phyloP scores from a whole-genome alignment of 2,113 vertebrate species.

The Myotis lucifugus region DNA sequence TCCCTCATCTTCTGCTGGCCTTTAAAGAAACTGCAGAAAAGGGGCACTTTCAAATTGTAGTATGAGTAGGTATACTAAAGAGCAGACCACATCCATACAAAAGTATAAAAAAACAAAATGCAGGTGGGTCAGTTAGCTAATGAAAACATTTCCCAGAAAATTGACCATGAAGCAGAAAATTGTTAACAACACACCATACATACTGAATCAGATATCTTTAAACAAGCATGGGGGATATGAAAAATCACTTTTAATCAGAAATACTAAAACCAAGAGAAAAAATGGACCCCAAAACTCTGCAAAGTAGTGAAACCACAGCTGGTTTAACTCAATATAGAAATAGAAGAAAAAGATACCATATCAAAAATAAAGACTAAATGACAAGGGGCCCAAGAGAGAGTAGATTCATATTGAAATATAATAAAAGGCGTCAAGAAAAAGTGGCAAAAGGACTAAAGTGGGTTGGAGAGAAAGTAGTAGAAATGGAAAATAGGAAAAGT shows the following conservation, averaged over 20 bases:
- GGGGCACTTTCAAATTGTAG: not conserved
- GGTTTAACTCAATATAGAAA: conserved; percentile 12
- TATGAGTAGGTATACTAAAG: not conserved
- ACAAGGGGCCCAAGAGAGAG: not conserved
- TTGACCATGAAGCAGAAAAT: not conserved
- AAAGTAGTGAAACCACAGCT: conserved; percentile 7
- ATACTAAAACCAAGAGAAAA: conserved; percentile 9
- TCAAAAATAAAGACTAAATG: conserved; percentile 25
- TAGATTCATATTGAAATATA: conserved; percentile 39
- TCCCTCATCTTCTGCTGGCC: not conserved
- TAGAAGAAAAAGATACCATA: not conserved
- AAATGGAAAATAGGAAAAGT: conserved; percentile 1
- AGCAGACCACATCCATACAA: not conserved
- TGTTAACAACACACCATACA: not conserved
- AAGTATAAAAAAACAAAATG: not conserved
- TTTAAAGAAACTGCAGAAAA: not conserved
- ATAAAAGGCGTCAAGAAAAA: conserved; percentile 2
- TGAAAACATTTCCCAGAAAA: conserved; percentile 41
- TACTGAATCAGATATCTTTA: not conserved
- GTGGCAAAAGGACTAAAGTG: not conserved
- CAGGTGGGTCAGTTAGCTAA: not conserved
- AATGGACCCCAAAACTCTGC: not conserved
- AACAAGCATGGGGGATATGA: not conserved
- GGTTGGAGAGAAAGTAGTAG: not conserved
- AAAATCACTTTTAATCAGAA: conserved; percentile 37